Evolutionary conservation across 2,888 invertebrate species (phyloP).

Genomic region (Microctonus hyperodae): DNA sequence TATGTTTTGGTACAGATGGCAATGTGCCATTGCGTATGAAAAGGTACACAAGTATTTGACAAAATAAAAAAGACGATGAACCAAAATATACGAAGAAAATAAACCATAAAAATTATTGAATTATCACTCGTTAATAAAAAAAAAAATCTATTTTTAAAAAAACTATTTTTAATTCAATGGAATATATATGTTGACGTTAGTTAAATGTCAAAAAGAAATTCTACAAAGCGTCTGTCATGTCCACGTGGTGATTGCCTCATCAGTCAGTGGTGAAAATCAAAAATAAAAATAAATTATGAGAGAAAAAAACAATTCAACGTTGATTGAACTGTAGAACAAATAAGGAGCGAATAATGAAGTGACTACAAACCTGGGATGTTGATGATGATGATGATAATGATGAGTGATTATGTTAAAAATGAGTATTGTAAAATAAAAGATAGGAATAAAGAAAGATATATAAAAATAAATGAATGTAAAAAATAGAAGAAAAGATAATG

Average conservation of each 20-base stretch:
- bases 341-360: slow-evolving; percentile 4
- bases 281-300: background rate
- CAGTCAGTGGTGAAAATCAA: background rate
- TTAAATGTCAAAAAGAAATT: background rate
- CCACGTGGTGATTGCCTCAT: background rate
- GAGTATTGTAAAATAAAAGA: background rate
- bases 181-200: too few relatives aligned
- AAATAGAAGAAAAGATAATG: slow-evolving; percentile 12
- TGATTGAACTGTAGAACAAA: background rate
- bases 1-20: slow-evolving; percentile 59
- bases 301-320: background rate
- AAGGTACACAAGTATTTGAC: background rate
- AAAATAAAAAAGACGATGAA: background rate
- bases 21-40: slow-evolving; percentile 45
- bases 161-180: too few relatives aligned
- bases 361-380: background rate
- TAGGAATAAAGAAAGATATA: background rate
- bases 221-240: background rate
- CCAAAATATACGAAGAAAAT: background rate
- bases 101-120: background rate
- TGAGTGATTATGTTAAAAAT: background rate
- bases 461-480: slow-evolving; percentile 4
- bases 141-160: too few relatives aligned
- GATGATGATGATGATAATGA: background rate
- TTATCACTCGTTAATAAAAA: too few relatives aligned